phyloP scores from a whole-genome alignment of 1,140 invertebrate genomes.

The Tetramorium parvispinum region DNA sequence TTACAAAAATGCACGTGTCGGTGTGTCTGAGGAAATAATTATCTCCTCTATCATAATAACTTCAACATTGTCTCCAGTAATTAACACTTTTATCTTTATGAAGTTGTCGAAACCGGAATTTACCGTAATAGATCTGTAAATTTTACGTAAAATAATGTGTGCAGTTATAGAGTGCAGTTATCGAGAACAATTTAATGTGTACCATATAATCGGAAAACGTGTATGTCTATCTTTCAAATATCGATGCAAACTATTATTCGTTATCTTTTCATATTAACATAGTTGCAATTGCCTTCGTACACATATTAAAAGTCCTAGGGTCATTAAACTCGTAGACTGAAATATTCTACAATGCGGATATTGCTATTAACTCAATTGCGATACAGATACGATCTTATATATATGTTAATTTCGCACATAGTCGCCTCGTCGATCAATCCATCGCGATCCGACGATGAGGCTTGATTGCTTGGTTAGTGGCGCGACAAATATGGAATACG shows the following conservation, averaged over 20 bases:
- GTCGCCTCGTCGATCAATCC: constrained; percentile 34
- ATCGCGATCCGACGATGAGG: constrained; percentile 44
- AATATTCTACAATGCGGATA: constrained; percentile 5
- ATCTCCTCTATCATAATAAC: constrained; percentile 5
- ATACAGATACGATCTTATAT: constrained; percentile 21
- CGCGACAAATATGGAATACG: constrained; percentile 73
- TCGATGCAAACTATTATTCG: background rate
- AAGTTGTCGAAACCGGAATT: background rate
- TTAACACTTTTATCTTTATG: constrained; percentile 15
- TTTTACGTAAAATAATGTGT: background rate
- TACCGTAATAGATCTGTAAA: background rate
- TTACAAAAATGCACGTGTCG: constrained; percentile 1
- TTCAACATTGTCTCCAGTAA: background rate
- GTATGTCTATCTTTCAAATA: background rate
- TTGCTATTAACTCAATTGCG: background rate
- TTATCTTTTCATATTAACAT: background rate
- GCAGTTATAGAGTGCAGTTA: background rate
- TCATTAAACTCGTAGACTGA: background rate
- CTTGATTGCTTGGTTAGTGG: constrained; percentile 65
- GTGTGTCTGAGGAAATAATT: constrained; percentile 16
- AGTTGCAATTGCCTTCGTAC: background rate
- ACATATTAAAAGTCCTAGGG: background rate
- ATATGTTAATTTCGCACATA: background rate
- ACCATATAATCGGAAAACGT: background rate
- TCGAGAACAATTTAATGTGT: background rate